Base-by-base conservation (phyloP, 2,797 vertebrate species). In the Spinus olivaceus region DNA sequence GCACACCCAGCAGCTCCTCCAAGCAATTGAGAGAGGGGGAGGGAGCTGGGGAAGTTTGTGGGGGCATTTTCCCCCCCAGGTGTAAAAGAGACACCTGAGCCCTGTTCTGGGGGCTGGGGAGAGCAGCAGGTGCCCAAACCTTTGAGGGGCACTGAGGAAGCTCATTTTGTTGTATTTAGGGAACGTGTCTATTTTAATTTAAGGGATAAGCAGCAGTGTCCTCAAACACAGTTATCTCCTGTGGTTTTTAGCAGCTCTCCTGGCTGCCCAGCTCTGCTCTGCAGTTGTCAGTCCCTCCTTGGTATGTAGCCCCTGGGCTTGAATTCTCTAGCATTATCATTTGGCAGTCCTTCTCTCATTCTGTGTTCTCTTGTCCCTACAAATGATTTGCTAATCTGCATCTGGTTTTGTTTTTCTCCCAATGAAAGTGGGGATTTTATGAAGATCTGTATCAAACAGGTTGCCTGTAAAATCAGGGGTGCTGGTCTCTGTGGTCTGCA, bases 361-460 rank as follows among this genome's bases (percentile, higher is more conserved):
- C 79, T 71, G 54, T 3, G 1, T 22, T 47, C 41, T 56, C 80
- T 84, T 81, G 77, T 91, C 85, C 89, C 85, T 91, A 91, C 73
- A 92, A 83, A 25, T 15, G 60, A 66, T 86, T 82, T 88, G 41
- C 70, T 86, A 86, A 94, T 90, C 89, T 91, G 85, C 95, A 94
- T 88, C 91, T 96, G 91, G 12, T 94, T 96, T 94, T 90, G 80
- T 66, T 96, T 95, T 90, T 49, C 60, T 64, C 60, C 85, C 66
- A 88, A 80, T 92, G 84, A 84, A 88, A 90, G n/a, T 16, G 23
- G 49, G 73, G 89, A 69, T 96, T 91, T 76, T 32, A 7, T 5
- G 32, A 56, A 76, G 73, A 79, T 73, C 73, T 61, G 82, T 90
- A 91, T 95, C 92, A 90, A 92, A 76, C 53, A 57, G 66, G 76